A percentile compares a stretch with the other conserved stretches of the same genome.
Conservation (phyloP, 2,888 invertebrate genomes). For the Petrolisthes cinctipes region DNA sequence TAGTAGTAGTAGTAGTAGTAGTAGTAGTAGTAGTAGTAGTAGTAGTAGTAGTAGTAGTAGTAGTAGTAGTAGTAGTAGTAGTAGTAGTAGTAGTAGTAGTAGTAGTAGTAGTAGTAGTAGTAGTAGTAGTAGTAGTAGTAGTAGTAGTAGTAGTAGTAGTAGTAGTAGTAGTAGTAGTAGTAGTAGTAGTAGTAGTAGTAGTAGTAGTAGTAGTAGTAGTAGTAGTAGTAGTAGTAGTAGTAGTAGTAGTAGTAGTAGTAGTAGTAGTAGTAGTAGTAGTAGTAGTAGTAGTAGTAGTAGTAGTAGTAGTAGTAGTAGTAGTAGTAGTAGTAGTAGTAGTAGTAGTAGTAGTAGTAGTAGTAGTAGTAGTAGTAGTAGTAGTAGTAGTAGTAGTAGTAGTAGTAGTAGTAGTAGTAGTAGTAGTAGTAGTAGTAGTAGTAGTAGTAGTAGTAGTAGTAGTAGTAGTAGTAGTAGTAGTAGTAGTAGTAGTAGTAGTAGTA, state of each 20-base stretch:
- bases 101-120: not conserved
- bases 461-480: slow-evolving; percentile 22
- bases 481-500: not conserved
- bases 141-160: not conserved
- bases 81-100: not conserved
- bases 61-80: not conserved
- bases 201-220: not conserved
- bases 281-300: not conserved
- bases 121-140: not conserved
- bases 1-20: not conserved
- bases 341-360: not conserved
- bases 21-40: not conserved
- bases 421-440: not conserved
- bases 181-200: not conserved
- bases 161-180: not conserved
- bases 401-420: slow-evolving; percentile 7
- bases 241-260: not conserved
- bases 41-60: not conserved
- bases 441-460: not conserved
- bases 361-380: not conserved
- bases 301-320: not conserved
- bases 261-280: not conserved
- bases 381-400: not conserved
- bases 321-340: not conserved
- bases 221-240: not conserved